phyloP scores from a whole-genome alignment of 2,113 vertebrate genomes.

The Triplophysa tibetana region DNA sequence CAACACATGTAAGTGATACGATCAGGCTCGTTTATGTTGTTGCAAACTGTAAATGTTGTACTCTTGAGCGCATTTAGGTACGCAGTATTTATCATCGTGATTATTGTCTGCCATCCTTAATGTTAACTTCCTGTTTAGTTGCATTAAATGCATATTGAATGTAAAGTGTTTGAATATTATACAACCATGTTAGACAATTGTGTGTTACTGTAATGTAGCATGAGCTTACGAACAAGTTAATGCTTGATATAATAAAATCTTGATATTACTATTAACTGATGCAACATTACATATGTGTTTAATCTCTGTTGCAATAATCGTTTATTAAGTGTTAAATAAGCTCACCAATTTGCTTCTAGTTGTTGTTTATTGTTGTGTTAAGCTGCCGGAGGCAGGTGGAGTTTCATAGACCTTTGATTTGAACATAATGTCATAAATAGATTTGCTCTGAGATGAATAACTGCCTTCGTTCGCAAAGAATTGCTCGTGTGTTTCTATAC shows the following conservation, averaged over 20 bases:
- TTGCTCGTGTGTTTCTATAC: background rate
- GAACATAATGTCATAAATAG: background rate
- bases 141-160: background rate
- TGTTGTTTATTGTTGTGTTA: background rate
- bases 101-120: background rate
- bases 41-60: background rate
- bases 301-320: too few species aligned
- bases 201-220: background rate
- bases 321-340: too few species aligned
- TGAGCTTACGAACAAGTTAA: background rate
- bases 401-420: background rate
- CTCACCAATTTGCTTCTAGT: background rate
- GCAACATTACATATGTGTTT: too few species aligned
- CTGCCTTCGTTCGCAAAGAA: background rate
- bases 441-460: constrained; percentile 4
- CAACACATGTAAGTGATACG: background rate
- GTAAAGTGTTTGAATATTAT: background rate
- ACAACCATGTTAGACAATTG: background rate
- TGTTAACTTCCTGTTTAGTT: background rate
- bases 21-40: background rate
- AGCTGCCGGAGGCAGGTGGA: background rate
- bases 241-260: background rate
- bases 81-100: background rate
- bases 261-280: too few species aligned
- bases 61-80: background rate